These are phyloP conservation scores for Vannuccia rotundouncinata DNA, from an alignment of 2,888 invertebrate species.

Conservation along the genomic window DNA sequence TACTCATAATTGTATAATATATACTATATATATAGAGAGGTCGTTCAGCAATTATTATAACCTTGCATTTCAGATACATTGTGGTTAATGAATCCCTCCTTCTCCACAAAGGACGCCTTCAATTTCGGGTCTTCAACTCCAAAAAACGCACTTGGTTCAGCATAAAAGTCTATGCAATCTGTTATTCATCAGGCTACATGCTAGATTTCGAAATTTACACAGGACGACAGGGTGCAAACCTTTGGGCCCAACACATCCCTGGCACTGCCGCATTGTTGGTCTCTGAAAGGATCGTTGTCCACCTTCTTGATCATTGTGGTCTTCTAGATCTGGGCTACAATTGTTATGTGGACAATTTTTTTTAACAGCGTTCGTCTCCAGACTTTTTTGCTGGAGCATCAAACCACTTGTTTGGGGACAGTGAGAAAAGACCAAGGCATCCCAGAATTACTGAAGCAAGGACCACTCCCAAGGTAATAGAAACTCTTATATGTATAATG, in stretches of 20 bases:
- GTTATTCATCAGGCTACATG: neutral
- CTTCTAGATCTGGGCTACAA: neutral
- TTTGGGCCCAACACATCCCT: neutral
- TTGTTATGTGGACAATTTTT: neutral
- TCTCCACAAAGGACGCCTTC: neutral
- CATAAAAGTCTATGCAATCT: neutral
- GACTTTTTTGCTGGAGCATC: neutral
- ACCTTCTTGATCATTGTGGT: neutral
- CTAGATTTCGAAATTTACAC: neutral
- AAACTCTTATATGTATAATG: neutral
- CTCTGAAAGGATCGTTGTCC: neutral
- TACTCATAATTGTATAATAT: too few relatives aligned
- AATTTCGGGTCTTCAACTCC: neutral
- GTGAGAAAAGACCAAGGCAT: neutral
- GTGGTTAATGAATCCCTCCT: neutral
- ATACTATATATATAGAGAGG: too few relatives aligned
- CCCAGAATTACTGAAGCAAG: neutral
- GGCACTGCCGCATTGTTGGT: neutral
- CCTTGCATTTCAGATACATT: neutral
- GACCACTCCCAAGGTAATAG: neutral
- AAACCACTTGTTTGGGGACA: neutral
- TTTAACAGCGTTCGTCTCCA: neutral
- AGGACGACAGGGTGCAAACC: neutral
- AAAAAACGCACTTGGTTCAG: neutral
- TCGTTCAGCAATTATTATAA: too few relatives aligned